phyloP scores from a whole-genome alignment of 2,113 vertebrate genomes.

The Perca fluviatilis region DNA sequence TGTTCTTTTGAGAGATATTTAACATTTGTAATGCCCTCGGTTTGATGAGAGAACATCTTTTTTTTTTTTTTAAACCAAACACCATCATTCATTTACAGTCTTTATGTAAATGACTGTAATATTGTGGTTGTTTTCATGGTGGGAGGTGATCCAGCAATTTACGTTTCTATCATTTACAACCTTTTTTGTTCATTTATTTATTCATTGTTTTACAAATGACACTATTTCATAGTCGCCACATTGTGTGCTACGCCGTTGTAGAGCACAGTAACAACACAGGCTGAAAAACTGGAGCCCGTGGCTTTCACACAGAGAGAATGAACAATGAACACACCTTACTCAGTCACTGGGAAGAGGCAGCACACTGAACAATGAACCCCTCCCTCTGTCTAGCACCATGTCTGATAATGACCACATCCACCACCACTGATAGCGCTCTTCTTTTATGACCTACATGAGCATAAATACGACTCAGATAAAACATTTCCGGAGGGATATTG shows the following conservation, averaged over 20 bases:
- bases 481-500: conserved; percentile 54
- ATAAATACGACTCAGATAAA: conserved; percentile 60
- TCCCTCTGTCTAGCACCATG: conserved; percentile 74
- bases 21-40: conserved; percentile 3
- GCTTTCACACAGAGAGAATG: conserved; percentile 52
- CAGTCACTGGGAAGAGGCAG: conserved; percentile 66
- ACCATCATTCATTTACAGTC: conserved; percentile 21
- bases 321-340: conserved; percentile 82
- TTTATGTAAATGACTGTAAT: conserved; percentile 52
- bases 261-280: conserved; percentile 31
- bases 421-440: conserved; percentile 62
- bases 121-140: conserved; percentile 34
- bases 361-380: conserved; percentile 76
- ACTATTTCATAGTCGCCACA: conserved; percentile 28
- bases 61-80: conserved; percentile 30
- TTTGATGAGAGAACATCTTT: conserved; percentile 32
- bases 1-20: background rate
- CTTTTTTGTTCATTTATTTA: background rate
- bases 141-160: conserved; percentile 36
- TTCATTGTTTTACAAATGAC: conserved; percentile 21
- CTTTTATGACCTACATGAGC: conserved; percentile 76
- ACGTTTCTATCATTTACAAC: conserved; percentile 35
- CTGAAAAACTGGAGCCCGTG: conserved; percentile 41
- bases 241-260: conserved; percentile 10
- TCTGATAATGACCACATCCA: conserved; percentile 81